Conservation (phyloP, 1,140 invertebrate species). For the Drosophila biarmipes region DNA sequence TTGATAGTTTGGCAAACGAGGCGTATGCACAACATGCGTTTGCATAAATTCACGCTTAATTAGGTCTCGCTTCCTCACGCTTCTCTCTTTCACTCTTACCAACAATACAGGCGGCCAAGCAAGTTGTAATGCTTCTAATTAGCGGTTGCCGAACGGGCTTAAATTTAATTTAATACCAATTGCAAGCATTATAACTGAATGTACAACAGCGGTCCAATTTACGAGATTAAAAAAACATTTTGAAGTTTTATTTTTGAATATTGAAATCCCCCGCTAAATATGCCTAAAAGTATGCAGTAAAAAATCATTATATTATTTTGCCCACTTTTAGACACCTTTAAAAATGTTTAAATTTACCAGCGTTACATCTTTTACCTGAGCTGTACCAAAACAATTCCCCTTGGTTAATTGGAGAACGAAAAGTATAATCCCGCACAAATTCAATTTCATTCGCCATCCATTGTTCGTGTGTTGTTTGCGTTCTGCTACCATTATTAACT, state of each 20-base stretch:
- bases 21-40: conserved; percentile 78
- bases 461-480: conserved; percentile 50
- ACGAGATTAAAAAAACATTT: not conserved
- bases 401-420: conserved; percentile 22
- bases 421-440: conserved; percentile 36
- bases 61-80: conserved; percentile 47
- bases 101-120: conserved; percentile 14
- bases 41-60: conserved; percentile 82
- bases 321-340: too few relatives aligned
- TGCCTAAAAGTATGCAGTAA: too few relatives aligned
- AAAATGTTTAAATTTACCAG: not conserved
- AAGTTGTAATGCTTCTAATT: conserved; percentile 62
- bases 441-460: conserved; percentile 52
- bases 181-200: conserved; percentile 2
- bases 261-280: too few relatives aligned
- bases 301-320: too few relatives aligned
- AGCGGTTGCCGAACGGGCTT: conserved; percentile 48
- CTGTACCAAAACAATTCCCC: not conserved
- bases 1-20: conserved; percentile 64
- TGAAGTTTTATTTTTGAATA: too few relatives aligned
- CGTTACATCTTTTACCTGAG: not conserved
- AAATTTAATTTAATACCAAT: conserved; percentile 60
- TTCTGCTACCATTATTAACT: conserved; percentile 64
- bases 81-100: not conserved
- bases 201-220: not conserved